Conservation (phyloP, 2,888 invertebrate genomes). For the Pocota personata region DNA sequence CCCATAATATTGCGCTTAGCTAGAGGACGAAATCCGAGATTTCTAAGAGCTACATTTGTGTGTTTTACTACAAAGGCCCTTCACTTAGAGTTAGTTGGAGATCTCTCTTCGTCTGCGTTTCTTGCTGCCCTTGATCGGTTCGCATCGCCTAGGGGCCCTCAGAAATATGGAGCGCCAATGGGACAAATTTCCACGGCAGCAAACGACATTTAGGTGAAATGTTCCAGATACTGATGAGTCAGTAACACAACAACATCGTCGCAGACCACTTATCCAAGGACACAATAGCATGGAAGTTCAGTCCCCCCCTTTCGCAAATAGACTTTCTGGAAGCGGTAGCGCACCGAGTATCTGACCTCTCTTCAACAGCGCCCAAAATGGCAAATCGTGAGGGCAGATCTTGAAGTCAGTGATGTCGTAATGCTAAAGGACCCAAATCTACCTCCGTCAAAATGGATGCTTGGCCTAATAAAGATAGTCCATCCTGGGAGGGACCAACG, state of each 20-base stretch:
- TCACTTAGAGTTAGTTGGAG: constrained; percentile 14
- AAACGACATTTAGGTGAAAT: not conserved
- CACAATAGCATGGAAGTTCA: not conserved
- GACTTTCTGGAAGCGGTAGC: too few species aligned
- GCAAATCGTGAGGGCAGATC: not conserved
- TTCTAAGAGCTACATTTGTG: constrained; percentile 4
- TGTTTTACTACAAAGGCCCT: constrained; percentile 9
- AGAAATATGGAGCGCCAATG: constrained; percentile 44
- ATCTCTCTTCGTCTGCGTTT: not conserved
- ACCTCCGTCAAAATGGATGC: too few species aligned
- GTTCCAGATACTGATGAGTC: too few species aligned
- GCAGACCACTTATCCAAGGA: too few species aligned
- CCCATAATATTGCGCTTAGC: not conserved
- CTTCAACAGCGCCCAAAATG: constrained; percentile 4
- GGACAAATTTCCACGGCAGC: constrained; percentile 25
- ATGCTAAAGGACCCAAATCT: too few species aligned
- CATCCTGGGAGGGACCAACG: too few species aligned
- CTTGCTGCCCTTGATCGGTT: too few species aligned
- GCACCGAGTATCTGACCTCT: not conserved
- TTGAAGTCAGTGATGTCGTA: not conserved
- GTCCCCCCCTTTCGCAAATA: not conserved
- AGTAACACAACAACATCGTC: too few species aligned
- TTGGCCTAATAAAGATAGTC: too few species aligned
- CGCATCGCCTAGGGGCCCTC: constrained; percentile 1
- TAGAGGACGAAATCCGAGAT: not conserved